Percentiles rank a stretch among this genome's conserved stretches.
Evolutionary conservation across 1,140 invertebrate genomes (phyloP).

Genomic region (Drosophila neocordata): DNA sequence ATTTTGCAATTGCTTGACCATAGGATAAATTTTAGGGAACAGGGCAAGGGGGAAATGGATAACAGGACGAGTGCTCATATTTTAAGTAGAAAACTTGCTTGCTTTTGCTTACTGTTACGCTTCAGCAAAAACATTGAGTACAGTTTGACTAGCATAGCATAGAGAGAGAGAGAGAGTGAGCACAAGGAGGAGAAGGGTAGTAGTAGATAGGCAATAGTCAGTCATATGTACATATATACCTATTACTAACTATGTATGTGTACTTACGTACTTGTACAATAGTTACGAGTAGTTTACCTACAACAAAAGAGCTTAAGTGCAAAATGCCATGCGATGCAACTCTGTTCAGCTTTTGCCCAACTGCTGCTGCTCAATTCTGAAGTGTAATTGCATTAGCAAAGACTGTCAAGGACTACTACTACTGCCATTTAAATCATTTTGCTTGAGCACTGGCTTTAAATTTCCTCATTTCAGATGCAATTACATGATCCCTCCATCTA

Average conservation of each 20-base stretch:
- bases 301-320: constrained; percentile 57
- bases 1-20: constrained; percentile 78
- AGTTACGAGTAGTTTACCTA: constrained; percentile 8
- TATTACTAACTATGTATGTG: constrained; percentile 11
- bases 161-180: too few species aligned
- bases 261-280: not conserved
- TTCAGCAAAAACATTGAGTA: constrained; percentile 56
- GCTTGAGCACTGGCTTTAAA: constrained; percentile 34
- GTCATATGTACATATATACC: not conserved
- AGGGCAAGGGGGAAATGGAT: constrained; percentile 6
- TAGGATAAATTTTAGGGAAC: constrained; percentile 47
- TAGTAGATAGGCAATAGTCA: constrained; percentile 33
- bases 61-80: constrained; percentile 58
- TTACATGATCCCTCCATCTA: not conserved
- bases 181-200: too few species aligned
- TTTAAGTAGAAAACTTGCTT: constrained; percentile 69
- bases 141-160: constrained; percentile 6
- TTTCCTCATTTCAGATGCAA: constrained; percentile 29
- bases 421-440: constrained; percentile 53
- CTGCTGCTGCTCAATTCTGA: constrained; percentile 55
- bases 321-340: constrained; percentile 22
- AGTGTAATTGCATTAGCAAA: constrained; percentile 74
- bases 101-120: constrained; percentile 72
- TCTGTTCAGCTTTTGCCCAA: not conserved
- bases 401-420: constrained; percentile 45